Conservation (phyloP, 2,797 vertebrate genomes). For the Cossypha dichroa region DNA sequence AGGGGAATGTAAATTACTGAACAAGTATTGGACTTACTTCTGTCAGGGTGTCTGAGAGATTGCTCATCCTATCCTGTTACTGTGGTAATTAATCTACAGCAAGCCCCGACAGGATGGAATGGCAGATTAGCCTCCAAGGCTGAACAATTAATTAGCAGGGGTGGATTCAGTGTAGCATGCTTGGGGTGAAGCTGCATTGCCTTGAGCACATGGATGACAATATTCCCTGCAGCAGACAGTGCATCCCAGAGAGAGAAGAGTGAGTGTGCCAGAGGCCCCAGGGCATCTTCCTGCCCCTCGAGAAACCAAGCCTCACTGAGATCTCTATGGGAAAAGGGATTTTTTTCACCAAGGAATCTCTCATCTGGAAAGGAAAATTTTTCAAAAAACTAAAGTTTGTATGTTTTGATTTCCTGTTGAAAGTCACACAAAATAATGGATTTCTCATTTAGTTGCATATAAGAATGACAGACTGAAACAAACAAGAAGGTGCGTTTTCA, state of each 20-base stretch:
- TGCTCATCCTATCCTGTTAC: neutral
- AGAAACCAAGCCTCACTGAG: neutral
- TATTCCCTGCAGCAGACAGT: neutral
- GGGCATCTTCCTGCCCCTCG: accelerated
- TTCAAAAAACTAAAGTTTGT: neutral
- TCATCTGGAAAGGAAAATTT: neutral
- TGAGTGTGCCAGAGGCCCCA: neutral
- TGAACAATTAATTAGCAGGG: neutral
- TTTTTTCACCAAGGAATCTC: neutral
- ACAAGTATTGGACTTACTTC: neutral
- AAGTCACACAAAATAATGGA: neutral
- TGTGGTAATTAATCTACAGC: neutral
- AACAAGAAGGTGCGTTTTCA: neutral
- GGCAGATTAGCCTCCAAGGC: neutral
- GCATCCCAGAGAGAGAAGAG: neutral
- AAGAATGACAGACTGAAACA: neutral
- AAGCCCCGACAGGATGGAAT: neutral
- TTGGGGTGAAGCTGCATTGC: neutral
- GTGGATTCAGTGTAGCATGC: neutral
- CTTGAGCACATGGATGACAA: neutral
- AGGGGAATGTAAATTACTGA: neutral
- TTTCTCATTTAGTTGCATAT: neutral
- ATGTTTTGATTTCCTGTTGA: neutral
- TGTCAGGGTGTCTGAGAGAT: neutral
- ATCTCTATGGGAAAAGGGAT: neutral